Evolutionary conservation across 2,113 vertebrate species (phyloP).

Genomic region (Varanus komodoensis): DNA sequence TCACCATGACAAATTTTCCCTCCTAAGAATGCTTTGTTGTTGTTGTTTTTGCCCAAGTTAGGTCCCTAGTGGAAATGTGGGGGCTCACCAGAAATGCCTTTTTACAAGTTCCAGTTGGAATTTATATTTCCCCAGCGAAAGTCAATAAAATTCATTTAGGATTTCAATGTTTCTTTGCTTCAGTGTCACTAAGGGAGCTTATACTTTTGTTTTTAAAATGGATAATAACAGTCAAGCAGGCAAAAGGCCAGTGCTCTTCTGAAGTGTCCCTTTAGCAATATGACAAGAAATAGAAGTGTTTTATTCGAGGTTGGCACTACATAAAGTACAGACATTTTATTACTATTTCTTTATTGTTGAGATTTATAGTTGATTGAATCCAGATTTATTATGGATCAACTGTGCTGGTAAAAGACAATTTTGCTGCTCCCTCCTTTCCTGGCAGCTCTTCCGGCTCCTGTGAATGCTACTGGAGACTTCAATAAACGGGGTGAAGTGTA

Average conservation of each 20-base stretch:
- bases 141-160: neutral
- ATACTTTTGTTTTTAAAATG: neutral
- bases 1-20: neutral
- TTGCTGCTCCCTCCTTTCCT: no score
- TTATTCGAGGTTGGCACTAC: neutral
- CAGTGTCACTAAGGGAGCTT: no score
- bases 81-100: neutral
- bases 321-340: neutral
- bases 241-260: neutral
- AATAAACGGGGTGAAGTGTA: no score
- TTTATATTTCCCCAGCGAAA: neutral
- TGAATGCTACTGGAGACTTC: no score
- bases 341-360: neutral
- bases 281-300: neutral
- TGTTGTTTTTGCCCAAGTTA: neutral
- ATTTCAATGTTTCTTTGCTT: neutral
- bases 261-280: neutral
- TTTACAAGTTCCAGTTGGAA: neutral
- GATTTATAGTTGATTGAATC: neutral
- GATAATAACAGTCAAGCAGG: neutral
- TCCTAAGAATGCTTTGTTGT: neutral
- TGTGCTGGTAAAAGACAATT: no score
- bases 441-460: no score
- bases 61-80: neutral
- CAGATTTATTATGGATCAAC: no score